Conservation (phyloP, 2,888 invertebrate species). For the Harmothoe impar region DNA sequence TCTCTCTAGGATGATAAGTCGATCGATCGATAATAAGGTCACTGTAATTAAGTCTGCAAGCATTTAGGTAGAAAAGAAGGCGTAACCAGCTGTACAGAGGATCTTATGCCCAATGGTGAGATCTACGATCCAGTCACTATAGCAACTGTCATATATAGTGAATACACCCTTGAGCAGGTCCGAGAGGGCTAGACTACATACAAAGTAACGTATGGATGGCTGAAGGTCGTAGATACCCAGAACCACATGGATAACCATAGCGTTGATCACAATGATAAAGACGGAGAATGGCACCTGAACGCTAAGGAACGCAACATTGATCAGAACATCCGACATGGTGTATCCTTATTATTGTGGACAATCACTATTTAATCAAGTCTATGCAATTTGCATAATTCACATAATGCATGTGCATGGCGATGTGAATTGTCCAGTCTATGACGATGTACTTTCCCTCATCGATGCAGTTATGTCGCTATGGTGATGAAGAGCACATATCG, state of each 20-base stretch:
- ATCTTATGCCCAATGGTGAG: neutral
- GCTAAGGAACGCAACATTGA: neutral
- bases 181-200: constrained; percentile 24
- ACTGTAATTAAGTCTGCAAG: constrained; percentile 38
- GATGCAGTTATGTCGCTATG: no score
- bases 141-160: constrained; percentile 28
- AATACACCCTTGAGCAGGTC: constrained; percentile 38
- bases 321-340: neutral
- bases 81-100: constrained; percentile 8
- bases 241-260: neutral
- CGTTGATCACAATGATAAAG: constrained; percentile 42
- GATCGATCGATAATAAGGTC: neutral
- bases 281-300: constrained; percentile 20
- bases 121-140: constrained; percentile 22
- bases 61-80: constrained; percentile 28
- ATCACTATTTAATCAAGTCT: no score
- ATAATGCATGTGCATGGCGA: no score
- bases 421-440: no score
- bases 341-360: neutral
- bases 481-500: no score
- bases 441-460: no score
- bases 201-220: constrained; percentile 48
- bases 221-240: neutral
- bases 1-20: constrained; percentile 20
- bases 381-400: no score